Evolutionary conservation across 2,797 vertebrate species (phyloP), one percentile per base, ranked within the genome.

Genomic region (Agapornis canus): DNA sequence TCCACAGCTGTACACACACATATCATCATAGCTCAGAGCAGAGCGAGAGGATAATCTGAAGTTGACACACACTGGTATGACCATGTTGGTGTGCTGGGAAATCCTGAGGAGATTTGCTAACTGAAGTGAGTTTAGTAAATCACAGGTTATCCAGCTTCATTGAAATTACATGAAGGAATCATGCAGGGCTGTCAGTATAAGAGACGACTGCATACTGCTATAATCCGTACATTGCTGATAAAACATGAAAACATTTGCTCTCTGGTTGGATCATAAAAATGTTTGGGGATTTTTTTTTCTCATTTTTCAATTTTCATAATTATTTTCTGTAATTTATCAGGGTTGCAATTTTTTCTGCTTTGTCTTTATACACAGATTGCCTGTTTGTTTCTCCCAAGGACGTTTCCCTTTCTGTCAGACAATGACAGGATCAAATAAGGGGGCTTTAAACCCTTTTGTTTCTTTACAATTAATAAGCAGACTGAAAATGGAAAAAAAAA

Each of bases 311-410:
- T 92, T 93, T 92, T 92, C 63, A 45, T 92, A 92, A 91, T 95
- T 90, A 77, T 96, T 95, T 93, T 82, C 75, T 42, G 52, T 5
- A 6, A 80, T 88, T 90, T 86, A n/a, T 72, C 84, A 84, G 72
- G 45, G 37, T 57, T 87, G 45, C 9, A 70, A 16, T 92, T 92
- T 95, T 94, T 89, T 94, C 31, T 56, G 10, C 20, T 93, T 87
- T 68, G 56, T 80, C 71, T 96, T 95, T 78, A 21, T 86, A 32
- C 40, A 60, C 26, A 73, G 77, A 84, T 40, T 75, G 90, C 57
- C 39, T 90, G 42, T 49, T 85, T 96, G 84, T 80, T 95, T 52
- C 32, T 95, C 79, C 72, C 96, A 96, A 97, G 96, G 95, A 95
- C 94, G 37, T 93, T 79, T 82, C 49, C 48, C 54, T 95, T 23